phyloP scores from a whole-genome alignment of 1,140 invertebrate genomes.

The Ceratina calcarata region DNA sequence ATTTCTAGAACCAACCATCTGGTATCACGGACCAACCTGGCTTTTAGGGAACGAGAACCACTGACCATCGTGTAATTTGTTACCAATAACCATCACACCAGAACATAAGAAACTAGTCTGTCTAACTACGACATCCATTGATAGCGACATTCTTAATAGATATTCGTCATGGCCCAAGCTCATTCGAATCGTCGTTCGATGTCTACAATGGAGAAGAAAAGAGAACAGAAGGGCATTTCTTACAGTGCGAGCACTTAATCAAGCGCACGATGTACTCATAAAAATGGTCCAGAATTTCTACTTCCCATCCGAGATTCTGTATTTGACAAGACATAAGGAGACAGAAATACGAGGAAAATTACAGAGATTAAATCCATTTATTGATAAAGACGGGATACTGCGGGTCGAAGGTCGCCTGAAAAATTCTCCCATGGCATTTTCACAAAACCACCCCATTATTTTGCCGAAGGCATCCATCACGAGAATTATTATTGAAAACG shows the following conservation, averaged over 20 bases:
- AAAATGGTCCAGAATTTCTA: neutral
- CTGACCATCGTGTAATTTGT: neutral
- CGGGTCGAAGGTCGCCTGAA: too few relatives aligned
- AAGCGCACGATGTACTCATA: neutral
- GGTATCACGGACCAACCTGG: slow-evolving; percentile 39
- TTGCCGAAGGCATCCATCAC: too few relatives aligned
- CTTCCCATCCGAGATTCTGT: too few relatives aligned
- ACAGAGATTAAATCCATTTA: too few relatives aligned
- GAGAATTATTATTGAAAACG: neutral
- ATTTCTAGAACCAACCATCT: slow-evolving; percentile 1
- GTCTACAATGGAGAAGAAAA: neutral
- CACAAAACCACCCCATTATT: too few relatives aligned
- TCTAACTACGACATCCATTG: neutral
- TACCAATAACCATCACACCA: neutral
- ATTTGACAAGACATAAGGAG: too few relatives aligned
- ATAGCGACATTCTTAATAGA: neutral
- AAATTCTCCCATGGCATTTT: too few relatives aligned
- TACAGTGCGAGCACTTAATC: neutral
- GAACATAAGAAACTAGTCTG: neutral
- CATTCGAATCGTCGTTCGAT: neutral
- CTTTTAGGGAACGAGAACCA: neutral
- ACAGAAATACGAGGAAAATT: too few relatives aligned
- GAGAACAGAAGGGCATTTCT: neutral
- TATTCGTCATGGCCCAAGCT: neutral
- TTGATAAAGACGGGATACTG: too few relatives aligned